Percentiles rank a stretch among this genome's conserved stretches.
These are phyloP conservation scores for Apus apus DNA, from an alignment of 2,113 vertebrate species.

Conservation along the genomic window DNA sequence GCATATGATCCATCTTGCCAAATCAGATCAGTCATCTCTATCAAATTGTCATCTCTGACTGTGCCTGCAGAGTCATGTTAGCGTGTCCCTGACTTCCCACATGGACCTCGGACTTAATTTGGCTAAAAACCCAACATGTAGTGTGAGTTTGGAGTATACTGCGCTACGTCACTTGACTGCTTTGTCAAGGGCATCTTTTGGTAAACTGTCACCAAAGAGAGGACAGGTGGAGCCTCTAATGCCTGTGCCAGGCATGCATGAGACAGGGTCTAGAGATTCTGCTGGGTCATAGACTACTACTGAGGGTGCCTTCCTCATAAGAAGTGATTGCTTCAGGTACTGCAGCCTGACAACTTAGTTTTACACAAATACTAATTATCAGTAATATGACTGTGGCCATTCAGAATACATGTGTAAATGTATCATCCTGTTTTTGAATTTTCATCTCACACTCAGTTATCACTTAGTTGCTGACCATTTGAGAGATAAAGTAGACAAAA, in stretches of 20 bases:
- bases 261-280: not conserved
- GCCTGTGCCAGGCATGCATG: accelerated
- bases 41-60: not conserved
- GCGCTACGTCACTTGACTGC: not conserved
- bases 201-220: not conserved
- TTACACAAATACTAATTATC: not conserved
- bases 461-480: not conserved
- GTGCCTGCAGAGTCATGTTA: not conserved
- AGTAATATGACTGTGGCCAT: not conserved
- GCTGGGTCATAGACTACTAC: not conserved
- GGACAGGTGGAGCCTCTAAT: not conserved
- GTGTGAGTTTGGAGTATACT: not conserved
- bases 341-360: not conserved
- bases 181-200: not conserved
- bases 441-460: not conserved
- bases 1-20: not conserved
- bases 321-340: not conserved
- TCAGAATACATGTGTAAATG: not conserved
- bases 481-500: not conserved
- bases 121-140: not conserved
- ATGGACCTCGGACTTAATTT: not conserved
- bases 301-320: not conserved
- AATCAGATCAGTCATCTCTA: not conserved
- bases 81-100: accelerated
- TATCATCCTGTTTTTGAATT: not conserved